Evolutionary conservation across 2,888 invertebrate species (phyloP).

Genomic region (Ochropleura plecta): DNA sequence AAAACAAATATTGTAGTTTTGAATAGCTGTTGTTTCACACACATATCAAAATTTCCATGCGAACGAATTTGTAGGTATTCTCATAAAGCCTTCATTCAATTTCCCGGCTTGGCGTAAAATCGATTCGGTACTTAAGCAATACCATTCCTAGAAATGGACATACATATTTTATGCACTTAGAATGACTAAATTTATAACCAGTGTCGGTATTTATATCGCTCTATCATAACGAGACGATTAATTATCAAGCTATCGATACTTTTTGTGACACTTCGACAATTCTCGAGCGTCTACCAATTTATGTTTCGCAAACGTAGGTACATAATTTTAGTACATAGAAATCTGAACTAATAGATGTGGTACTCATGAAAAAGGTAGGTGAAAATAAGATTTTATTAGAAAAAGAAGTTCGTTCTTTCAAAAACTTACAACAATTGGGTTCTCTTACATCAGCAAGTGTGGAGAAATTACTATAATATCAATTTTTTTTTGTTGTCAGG

Average conservation of each 20-base stretch:
- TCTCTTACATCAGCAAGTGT: too few species aligned
- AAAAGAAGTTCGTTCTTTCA: background rate
- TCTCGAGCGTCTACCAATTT: slow-evolving; percentile 61
- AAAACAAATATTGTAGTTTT: too few species aligned
- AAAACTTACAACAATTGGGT: background rate
- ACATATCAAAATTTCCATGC: too few species aligned
- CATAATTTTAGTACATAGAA: slow-evolving; percentile 62
- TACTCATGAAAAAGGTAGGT: background rate
- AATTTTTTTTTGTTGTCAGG: background rate
- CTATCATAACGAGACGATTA: slow-evolving; percentile 54
- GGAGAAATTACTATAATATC: background rate
- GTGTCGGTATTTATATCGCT: slow-evolving; percentile 57
- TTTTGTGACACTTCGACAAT: slow-evolving; percentile 57
- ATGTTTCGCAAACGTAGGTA: slow-evolving; percentile 75
- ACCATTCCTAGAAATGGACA: slow-evolving; percentile 11
- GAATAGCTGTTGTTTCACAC: too few species aligned
- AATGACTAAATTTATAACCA: slow-evolving; percentile 40
- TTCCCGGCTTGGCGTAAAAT: background rate
- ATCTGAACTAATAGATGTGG: slow-evolving; percentile 14
- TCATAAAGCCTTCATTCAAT: background rate
- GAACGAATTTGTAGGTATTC: too few species aligned
- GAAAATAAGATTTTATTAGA: background rate
- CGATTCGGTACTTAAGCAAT: slow-evolving; percentile 14
- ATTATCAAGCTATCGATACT: slow-evolving; percentile 56
- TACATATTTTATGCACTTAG: slow-evolving; percentile 14